Percentiles rank a stretch among this genome's conserved stretches.
phyloP scores from a whole-genome alignment of 1,140 invertebrate species.

The Papilio aristodemus region DNA sequence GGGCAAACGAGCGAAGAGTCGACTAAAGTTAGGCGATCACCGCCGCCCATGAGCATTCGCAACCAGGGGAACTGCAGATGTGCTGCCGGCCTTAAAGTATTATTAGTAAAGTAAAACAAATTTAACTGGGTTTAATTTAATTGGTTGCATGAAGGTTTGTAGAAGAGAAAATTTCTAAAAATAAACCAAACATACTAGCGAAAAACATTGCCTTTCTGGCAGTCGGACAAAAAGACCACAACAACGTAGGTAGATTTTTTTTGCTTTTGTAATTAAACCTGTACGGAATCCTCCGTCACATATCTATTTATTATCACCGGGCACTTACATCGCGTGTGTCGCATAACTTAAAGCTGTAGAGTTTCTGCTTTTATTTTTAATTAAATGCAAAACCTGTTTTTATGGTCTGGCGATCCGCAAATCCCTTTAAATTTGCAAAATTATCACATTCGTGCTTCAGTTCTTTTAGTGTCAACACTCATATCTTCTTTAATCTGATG shows the following conservation, averaged over 20 bases:
- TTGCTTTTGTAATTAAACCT: slow-evolving; percentile 7
- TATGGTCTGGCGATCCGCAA: background rate
- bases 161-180: too few relatives aligned
- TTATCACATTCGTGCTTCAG: slow-evolving; percentile 8
- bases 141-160: too few relatives aligned
- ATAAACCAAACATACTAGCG: too few relatives aligned
- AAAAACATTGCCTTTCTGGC: too few relatives aligned
- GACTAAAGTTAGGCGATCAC: too few relatives aligned
- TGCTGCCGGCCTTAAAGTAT: too few relatives aligned
- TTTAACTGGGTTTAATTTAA: too few relatives aligned
- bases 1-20: too few relatives aligned
- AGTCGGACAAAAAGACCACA: too few relatives aligned
- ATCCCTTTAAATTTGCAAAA: slow-evolving; percentile 28
- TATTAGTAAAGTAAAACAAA: too few relatives aligned
- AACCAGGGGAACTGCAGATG: too few relatives aligned
- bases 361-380: slow-evolving; percentile 22
- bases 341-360: background rate
- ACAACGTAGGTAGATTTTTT: background rate
- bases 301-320: background rate
- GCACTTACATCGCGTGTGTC: background rate
- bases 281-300: slow-evolving; percentile 1
- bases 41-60: too few relatives aligned
- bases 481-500: background rate
- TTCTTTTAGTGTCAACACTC: slow-evolving; percentile 28
- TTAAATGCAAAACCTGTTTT: slow-evolving; percentile 21